Conservation (phyloP, 1,140 invertebrate species). For the Temnothorax nylanderi region DNA sequence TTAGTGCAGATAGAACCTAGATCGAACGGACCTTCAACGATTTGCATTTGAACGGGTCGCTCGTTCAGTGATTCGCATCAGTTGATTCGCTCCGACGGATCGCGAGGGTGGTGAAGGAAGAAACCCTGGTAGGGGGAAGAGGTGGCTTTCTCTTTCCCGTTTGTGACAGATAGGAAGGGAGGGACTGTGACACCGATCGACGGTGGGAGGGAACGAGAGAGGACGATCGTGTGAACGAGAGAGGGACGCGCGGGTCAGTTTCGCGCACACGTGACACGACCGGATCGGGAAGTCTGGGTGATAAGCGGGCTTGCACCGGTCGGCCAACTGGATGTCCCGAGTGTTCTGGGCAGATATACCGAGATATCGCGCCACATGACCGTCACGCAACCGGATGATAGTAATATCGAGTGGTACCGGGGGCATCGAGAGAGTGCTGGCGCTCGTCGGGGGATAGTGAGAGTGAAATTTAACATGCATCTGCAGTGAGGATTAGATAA, state of each 20-base stretch:
- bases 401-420: constrained; percentile 34
- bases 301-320: constrained; percentile 7
- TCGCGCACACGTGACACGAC: constrained; percentile 74
- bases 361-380: constrained; percentile 21
- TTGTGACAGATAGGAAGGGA: constrained; percentile 35
- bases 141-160: constrained; percentile 42
- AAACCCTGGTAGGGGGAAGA: constrained; percentile 45
- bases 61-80: background rate
- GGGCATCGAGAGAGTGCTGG: background rate
- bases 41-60: background rate
- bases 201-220: constrained; percentile 56
- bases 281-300: constrained; percentile 44
- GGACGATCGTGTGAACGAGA: constrained; percentile 49
- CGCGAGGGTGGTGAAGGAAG: constrained; percentile 33
- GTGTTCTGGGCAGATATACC: constrained; percentile 21
- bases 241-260: constrained; percentile 66
- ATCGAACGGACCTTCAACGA: background rate
- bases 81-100: constrained; percentile 26
- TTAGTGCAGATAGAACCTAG: background rate
- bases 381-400: constrained; percentile 30
- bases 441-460: constrained; percentile 10
- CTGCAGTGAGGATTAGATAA: constrained; percentile 46
- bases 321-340: background rate
- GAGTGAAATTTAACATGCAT: constrained; percentile 34
- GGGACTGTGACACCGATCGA: constrained; percentile 39